Evolutionary conservation across 2,888 invertebrate genomes (phyloP).

Genomic region (Melieria crassipennis): DNA sequence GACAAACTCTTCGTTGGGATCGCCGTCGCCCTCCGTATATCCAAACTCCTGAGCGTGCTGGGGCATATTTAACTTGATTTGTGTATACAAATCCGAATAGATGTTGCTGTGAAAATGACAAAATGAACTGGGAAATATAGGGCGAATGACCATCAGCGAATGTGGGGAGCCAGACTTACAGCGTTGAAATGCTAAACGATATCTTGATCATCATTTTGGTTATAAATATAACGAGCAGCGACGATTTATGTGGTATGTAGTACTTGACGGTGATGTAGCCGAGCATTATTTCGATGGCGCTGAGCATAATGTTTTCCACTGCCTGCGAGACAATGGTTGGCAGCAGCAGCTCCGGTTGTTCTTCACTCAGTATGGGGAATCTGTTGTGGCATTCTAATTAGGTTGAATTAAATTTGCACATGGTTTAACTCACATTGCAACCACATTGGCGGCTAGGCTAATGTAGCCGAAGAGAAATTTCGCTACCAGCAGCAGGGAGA

Average conservation of each 20-base stretch:
- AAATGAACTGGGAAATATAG: background rate
- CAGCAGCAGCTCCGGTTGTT: slow-evolving; percentile 54
- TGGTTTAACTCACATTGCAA: slow-evolving; percentile 57
- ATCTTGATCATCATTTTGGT: slow-evolving; percentile 50
- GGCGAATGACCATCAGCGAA: background rate
- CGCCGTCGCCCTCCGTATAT: background rate
- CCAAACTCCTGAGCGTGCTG: background rate
- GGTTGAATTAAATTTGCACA: background rate
- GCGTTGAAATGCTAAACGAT: slow-evolving; percentile 44
- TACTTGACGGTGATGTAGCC: slow-evolving; percentile 52
- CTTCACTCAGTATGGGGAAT: slow-evolving; percentile 58
- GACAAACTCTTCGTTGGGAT: slow-evolving; percentile 26
- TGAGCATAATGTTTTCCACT: slow-evolving; percentile 53
- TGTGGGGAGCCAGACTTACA: slow-evolving; percentile 46
- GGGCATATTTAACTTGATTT: slow-evolving; percentile 38
- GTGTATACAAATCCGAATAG: slow-evolving; percentile 53
- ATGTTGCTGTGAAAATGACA: slow-evolving; percentile 49
- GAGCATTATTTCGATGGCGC: slow-evolving; percentile 51
- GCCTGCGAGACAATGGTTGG: slow-evolving; percentile 57
- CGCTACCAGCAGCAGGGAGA: slow-evolving; percentile 51
- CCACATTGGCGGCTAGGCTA: slow-evolving; percentile 55
- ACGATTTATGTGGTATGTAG: slow-evolving; percentile 46
- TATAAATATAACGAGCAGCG: slow-evolving; percentile 52
- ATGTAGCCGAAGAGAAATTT: slow-evolving; percentile 56
- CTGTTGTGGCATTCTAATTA: slow-evolving; percentile 40